Evolutionary conservation across 2,797 vertebrate genomes (phyloP).

Genomic region (Sylvilagus floridanus): DNA sequence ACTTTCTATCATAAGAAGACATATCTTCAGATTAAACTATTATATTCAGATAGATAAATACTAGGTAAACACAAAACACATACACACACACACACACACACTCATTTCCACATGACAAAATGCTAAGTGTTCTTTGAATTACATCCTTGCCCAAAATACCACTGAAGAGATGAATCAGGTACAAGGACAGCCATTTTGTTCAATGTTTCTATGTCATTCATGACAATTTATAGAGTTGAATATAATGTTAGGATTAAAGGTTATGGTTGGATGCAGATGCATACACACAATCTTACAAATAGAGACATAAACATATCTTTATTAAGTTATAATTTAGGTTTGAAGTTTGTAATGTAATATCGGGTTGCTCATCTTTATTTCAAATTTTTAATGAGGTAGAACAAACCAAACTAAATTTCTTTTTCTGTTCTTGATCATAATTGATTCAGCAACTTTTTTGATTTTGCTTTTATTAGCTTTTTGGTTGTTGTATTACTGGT

Average conservation of each 20-base stretch:
- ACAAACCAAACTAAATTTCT: not conserved
- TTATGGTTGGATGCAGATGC: not conserved
- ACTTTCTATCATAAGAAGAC: conserved; percentile 1
- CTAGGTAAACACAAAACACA: not conserved
- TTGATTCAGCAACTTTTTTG: not conserved
- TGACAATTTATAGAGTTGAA: not conserved
- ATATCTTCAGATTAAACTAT: not conserved
- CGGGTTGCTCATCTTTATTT: not conserved
- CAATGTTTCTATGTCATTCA: not conserved
- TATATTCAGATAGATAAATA: conserved; percentile 35
- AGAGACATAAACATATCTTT: not conserved
- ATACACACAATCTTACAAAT: not conserved
- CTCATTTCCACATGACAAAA: not conserved
- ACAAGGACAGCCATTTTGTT: not conserved
- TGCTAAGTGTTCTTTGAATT: not conserved
- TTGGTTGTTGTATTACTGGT: not conserved
- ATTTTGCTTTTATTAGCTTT: not conserved
- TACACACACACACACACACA: not conserved
- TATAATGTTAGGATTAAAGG: not conserved
- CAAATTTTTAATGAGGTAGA: not conserved
- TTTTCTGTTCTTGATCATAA: not conserved
- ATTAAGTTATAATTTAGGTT: not conserved
- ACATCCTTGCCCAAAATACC: not conserved
- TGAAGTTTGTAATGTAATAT: not conserved
- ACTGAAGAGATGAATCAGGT: not conserved